Percentiles rank a stretch among this genome's conserved stretches.
Evolutionary conservation across 2,888 invertebrate species (phyloP).

Genomic region (Coelinius sp.): DNA sequence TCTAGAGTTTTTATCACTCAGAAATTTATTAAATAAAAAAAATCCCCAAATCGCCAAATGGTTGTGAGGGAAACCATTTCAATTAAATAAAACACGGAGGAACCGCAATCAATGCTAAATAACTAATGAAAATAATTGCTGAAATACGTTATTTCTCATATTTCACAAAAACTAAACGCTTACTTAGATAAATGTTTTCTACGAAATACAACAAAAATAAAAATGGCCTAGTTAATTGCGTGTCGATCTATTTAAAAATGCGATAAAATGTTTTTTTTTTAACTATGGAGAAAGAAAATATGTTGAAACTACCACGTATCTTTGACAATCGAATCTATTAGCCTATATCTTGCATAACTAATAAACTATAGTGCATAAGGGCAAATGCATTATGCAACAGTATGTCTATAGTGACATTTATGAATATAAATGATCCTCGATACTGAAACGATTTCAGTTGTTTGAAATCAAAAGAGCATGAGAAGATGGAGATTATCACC

Average conservation of each 20-base stretch:
- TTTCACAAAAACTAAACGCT: conserved; percentile 32
- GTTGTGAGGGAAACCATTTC: neutral
- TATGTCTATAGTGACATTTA: conserved; percentile 36
- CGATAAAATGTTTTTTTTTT: conserved; percentile 38
- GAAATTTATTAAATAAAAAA: neutral
- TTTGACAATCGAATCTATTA: conserved; percentile 63
- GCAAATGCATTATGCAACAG: conserved; percentile 19
- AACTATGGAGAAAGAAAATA: conserved; percentile 36
- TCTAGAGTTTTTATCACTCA: neutral
- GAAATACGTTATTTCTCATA: neutral
- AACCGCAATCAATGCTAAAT: neutral
- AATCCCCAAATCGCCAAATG: neutral
- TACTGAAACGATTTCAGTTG: neutral
- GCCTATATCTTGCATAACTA: conserved; percentile 26
- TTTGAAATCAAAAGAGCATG: neutral
- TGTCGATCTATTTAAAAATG: conserved; percentile 24
- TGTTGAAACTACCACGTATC: conserved; percentile 52
- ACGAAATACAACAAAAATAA: conserved; percentile 38
- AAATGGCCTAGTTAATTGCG: conserved; percentile 24
- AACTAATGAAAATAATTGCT: neutral
- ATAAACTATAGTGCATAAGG: conserved; percentile 14
- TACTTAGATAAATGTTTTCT: conserved; percentile 49
- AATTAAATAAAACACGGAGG: neutral
- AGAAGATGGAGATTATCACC: neutral
- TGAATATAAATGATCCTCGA: conserved; percentile 28